These are phyloP conservation scores for Melinopterus prodromus DNA, from an alignment of 2,888 invertebrate genomes.

Conservation along the genomic window DNA sequence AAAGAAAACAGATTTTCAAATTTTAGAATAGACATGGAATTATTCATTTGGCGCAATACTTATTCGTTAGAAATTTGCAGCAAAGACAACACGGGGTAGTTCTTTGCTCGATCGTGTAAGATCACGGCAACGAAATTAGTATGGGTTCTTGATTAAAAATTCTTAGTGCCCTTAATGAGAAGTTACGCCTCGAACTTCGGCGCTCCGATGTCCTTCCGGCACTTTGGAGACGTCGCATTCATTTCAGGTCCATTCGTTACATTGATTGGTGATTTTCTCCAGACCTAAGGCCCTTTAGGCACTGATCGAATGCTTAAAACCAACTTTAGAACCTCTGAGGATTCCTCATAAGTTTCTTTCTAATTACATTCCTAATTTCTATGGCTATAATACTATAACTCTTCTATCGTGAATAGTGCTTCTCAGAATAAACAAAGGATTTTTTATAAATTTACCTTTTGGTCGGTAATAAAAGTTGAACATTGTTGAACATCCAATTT, in stretches of 20 bases:
- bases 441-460: too few species aligned
- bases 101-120: neutral
- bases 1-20: too few species aligned
- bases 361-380: conserved; percentile 4
- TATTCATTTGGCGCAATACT: too few species aligned
- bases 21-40: too few species aligned
- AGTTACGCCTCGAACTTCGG: neutral
- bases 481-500: too few species aligned
- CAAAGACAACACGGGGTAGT: too few species aligned
- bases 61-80: too few species aligned
- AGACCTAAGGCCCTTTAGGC: neutral
- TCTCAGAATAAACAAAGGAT: too few species aligned
- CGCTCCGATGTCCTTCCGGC: neutral
- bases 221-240: neutral
- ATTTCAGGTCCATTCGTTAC: neutral
- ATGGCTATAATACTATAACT: neutral
- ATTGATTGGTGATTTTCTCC: neutral
- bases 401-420: too few species aligned
- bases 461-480: too few species aligned
- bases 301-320: neutral
- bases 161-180: neutral
- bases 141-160: neutral
- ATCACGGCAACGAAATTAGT: neutral
- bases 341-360: neutral
- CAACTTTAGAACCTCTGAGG: neutral